Base-by-base conservation (phyloP, 2,113 vertebrate genomes). In the Zapus hudsonius region DNA sequence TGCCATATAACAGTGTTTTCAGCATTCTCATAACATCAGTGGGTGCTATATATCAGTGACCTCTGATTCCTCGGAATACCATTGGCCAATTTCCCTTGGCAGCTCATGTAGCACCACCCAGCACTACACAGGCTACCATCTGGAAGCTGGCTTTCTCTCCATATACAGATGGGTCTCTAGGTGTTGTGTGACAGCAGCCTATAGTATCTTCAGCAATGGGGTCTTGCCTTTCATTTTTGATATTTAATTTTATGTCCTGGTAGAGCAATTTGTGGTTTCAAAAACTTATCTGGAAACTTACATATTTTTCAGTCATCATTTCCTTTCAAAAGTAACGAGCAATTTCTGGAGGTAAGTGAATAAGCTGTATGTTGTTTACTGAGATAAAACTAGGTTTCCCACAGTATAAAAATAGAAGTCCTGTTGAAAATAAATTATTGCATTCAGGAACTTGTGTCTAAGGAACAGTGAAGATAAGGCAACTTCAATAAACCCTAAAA, bases 251-350 rank as follows among this genome's bases (percentile, higher is more conserved):
- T 36, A 47, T 59, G 59, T 72, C 29, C 52, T 76, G 40, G 27
- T 87, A 31, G 52, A 83, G 6, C 44, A 91, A 75, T 67, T 57
- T 75, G 29, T 86, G 76, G 66, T 81, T 95, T 91, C 44, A 63
- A 79, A 95, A 33, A 42, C 89, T 16, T n/a, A 72, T 83, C 92
- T 91, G 70, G 76, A 91, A 91, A 80, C 19, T 69, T 52, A 70
- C 55, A 76, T 66, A 67, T 36, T 85, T 72, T 81, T 38, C 84
- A 38, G 2, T 57, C 47, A 80, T 66, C 90, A 76, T 79, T 74
- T 36, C 52, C 52, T 91, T 84, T 95, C 95, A 90, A 92, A 93
- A 92, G 80, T 84, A 94, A 95, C 38, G 72, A 81, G 75, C 47
- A 93, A 66, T 82, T 63, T 81, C n/a, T 5, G 63, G 74, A 55